Evolutionary conservation across 2,888 invertebrate genomes (phyloP), one percentile per base, ranked within the genome.

Genomic region (Adela reaumurella): DNA sequence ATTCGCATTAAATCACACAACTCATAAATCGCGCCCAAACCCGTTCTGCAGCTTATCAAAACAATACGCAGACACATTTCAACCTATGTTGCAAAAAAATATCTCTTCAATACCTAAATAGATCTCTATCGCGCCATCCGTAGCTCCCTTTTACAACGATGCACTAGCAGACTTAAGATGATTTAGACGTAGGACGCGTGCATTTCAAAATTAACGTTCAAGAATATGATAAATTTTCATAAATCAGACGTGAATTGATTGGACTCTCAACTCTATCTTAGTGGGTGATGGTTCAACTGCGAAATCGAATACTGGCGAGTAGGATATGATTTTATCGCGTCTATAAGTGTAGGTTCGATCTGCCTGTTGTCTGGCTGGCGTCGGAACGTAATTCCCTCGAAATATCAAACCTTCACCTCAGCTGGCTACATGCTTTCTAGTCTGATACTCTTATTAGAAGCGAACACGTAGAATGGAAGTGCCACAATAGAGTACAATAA

Each of bases 11-110:
- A 78, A 80, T 80, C 79, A 79, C 70, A 68, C 70, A 63, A 66
- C 65, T 66, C 68, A 73, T 79, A 80, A 79, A 79, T 80, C 74
- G 70, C 20, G 29, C 59, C 60, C 68, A 69, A 78, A 80, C 80
- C 71, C 71, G 80, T 77, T 78, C 66, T 66, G 63, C 74, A 77
- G 76, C 78, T 76, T 79, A 78, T 80, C 79, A 79, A 78, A 79
- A 79, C 78, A 79, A 79, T 79, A 76, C 76, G 68, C 77, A 74
- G 74, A 76, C 76, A 78, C 76, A 76, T 74, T 78, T 77, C 68
- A 62, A 68, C 57, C 58, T 62, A 47, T 42, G 43, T 45, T 18
- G 19, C 17, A 18, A 66, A 67, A n/a, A 67, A 74, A 74, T 65
- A 68, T 65, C 67, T 64, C 53, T 14, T 11, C 35, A 35, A 8